These are phyloP conservation scores for Pollimyrus isidori DNA, from an alignment of 2,113 vertebrate genomes.

Conservation along the genomic window DNA sequence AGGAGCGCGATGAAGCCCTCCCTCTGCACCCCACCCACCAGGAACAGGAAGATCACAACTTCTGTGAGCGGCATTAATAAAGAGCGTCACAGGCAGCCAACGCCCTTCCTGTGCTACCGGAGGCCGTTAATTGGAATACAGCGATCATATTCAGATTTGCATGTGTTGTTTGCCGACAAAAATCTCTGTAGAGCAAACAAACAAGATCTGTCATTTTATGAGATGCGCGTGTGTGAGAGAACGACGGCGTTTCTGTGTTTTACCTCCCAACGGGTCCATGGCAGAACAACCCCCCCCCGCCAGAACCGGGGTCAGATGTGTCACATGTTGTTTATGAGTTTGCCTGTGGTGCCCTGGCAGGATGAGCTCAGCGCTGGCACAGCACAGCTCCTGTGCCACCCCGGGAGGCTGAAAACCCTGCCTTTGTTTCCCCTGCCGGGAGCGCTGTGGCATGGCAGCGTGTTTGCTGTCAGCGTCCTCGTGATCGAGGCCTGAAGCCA, in stretches of 20 bases:
- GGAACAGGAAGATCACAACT: not conserved
- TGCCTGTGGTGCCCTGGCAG: not conserved
- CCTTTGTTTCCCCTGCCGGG: not conserved
- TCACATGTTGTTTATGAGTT: slow-evolving; percentile 26
- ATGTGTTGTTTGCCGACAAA: not conserved
- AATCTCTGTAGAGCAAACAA: not conserved
- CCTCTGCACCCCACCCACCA: not conserved
- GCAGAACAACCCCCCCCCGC: not conserved
- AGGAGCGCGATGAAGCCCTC: not conserved
- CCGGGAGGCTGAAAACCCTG: not conserved
- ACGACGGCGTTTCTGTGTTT: not conserved
- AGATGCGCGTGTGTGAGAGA: not conserved
- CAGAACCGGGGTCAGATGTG: not conserved
- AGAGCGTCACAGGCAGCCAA: slow-evolving; percentile 1
- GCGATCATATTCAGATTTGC: not conserved
- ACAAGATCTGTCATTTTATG: not conserved
- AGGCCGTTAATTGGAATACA: not conserved
- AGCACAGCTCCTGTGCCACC: not conserved
- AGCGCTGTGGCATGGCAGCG: not conserved
- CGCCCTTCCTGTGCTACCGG: not conserved
- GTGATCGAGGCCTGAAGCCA: not conserved
- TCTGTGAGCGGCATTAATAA: not conserved
- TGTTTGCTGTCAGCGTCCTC: not conserved
- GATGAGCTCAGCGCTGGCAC: not conserved
- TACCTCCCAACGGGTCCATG: not conserved